Evolutionary conservation across 1,140 invertebrate genomes (phyloP), one percentile per base, ranked within the genome.

Genomic region (Ephestia elutella): DNA sequence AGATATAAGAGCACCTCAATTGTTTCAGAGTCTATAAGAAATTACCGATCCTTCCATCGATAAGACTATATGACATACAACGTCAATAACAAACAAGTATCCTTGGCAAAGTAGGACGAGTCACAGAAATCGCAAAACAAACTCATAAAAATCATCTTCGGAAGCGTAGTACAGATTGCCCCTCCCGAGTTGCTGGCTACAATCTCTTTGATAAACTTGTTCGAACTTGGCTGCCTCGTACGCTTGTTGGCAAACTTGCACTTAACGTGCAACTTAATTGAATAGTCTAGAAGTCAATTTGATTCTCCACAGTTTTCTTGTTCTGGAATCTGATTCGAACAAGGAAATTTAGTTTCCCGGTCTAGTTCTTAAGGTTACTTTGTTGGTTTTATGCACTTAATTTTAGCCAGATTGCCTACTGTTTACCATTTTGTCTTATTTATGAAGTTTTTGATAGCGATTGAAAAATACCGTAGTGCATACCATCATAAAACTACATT

Each of bases 121-220:
- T 44, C 2, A 44, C 38, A 44, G 38, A 8, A 44, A 44, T 44
- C 38, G 38, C 38, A 44, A 44, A 44, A 44, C 38, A 44, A 44
- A 44, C 38, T 44, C 38, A 15, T 44, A 44, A 44, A 44, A 44
- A 44, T 44, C 5, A 44, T 44, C 38, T 44, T 44, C 38, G 38
- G 38, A 44, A 44, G 7, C 15, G 15, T 17, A 44, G 13, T 44
- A 17, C 38, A 44, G 38, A 44, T 44, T 15, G 30, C 3, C 21
- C 21, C 32, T n/a, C 5, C 20, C 13, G 28, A 53, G 21, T 53
- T 53, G 50, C 21, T 49, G 50, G 75, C 72, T 80, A 84, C 84
- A 83, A 87, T 83, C 82, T 87, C 84, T 87, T 83, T 80, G 82
- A 85, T 85, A 85, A 85, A 84, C 75, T 87, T 74, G 60, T 60